These are phyloP conservation scores for Embiotoca jacksoni DNA, from an alignment of 2,113 vertebrate genomes.

Conservation along the genomic window DNA sequence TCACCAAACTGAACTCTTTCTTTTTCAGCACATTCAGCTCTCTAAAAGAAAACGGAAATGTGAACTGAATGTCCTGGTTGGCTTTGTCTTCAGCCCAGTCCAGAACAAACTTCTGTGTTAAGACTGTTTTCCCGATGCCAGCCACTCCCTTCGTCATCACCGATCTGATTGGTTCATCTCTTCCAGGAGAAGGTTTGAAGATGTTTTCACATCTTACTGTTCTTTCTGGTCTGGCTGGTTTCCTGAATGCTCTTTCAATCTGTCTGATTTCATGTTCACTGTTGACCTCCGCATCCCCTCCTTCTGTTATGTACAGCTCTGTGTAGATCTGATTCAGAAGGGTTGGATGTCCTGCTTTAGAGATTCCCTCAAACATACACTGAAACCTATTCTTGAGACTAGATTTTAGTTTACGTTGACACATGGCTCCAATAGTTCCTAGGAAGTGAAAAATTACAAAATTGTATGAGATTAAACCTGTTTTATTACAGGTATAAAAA, in stretches of 20 bases:
- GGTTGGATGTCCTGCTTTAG: conserved; percentile 21
- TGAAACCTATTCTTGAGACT: conserved; percentile 35
- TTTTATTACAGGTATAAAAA: too few species aligned
- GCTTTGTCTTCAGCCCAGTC: conserved; percentile 25
- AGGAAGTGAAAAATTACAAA: background rate
- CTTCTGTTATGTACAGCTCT: conserved; percentile 59
- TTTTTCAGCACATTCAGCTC: conserved; percentile 36
- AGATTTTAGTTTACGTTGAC: background rate
- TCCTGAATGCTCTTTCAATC: conserved; percentile 43
- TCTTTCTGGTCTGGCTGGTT: background rate
- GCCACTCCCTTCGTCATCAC: conserved; percentile 37
- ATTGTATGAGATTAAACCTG: background rate
- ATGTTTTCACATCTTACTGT: conserved; percentile 2
- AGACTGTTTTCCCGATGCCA: conserved; percentile 30
- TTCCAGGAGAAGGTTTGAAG: conserved; percentile 17
- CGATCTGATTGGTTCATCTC: background rate
- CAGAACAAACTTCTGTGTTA: too few species aligned
- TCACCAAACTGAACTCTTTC: conserved; percentile 22
- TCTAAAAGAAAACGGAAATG: conserved; percentile 21
- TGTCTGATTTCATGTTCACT: conserved; percentile 60
- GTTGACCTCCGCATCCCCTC: conserved; percentile 3
- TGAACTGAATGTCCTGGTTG: conserved; percentile 45
- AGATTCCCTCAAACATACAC: conserved; percentile 41
- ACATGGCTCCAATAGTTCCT: background rate
- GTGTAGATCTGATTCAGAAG: conserved; percentile 62